These are phyloP conservation scores for Triplophysa dalaica DNA, from an alignment of 2,113 vertebrate genomes.

Conservation along the genomic window DNA sequence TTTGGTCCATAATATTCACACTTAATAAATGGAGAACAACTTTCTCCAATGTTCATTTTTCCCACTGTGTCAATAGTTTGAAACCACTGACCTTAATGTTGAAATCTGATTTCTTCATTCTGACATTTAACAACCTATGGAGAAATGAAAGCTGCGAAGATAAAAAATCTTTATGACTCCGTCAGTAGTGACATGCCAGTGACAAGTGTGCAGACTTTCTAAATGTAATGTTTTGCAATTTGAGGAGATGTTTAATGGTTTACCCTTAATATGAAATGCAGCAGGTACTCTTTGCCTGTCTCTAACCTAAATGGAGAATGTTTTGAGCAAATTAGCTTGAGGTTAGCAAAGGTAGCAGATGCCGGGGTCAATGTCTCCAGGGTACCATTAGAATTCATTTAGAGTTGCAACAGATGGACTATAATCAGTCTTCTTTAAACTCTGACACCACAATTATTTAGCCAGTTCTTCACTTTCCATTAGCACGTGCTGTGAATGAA, in stretches of 20 bases:
- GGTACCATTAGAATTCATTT: slow-evolving; percentile 47
- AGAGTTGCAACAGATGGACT: slow-evolving; percentile 50
- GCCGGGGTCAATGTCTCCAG: slow-evolving; percentile 43
- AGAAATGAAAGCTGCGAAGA: too few relatives aligned
- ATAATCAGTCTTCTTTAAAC: slow-evolving; percentile 39
- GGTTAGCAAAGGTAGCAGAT: slow-evolving; percentile 28
- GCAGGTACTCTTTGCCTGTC: background rate
- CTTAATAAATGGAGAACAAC: background rate
- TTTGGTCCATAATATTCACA: background rate
- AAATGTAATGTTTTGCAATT: too few relatives aligned
- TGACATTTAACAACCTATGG: too few relatives aligned
- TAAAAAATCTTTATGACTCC: too few relatives aligned
- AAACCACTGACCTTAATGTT: too few relatives aligned
- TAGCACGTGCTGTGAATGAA: background rate
- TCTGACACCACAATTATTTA: slow-evolving; percentile 27
- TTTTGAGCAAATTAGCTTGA: slow-evolving; percentile 5
- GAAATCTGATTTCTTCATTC: too few relatives aligned
- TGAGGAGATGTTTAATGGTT: too few relatives aligned
- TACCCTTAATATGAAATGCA: background rate
- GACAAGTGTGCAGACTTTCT: background rate
- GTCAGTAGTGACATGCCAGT: too few relatives aligned
- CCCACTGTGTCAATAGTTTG: background rate
- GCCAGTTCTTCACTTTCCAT: slow-evolving; percentile 7
- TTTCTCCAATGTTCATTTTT: background rate
- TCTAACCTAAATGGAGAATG: background rate